A percentile compares a stretch with the other conserved stretches of the same genome.
These are phyloP conservation scores for Cremastinae sp. DNA, from an alignment of 2,888 invertebrate genomes.

Conservation along the genomic window DNA sequence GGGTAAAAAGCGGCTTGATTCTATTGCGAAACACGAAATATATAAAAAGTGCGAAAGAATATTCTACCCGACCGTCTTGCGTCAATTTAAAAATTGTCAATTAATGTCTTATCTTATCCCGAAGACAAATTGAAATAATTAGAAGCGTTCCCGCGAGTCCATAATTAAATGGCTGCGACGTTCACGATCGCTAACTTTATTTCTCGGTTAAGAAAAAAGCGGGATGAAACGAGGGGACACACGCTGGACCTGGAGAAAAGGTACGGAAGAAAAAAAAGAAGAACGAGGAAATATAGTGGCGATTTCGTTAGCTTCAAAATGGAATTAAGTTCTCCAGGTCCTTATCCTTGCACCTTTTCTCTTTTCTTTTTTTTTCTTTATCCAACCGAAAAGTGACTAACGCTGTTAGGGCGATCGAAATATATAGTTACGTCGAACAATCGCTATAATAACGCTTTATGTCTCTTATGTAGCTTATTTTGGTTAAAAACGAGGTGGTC, in stretches of 20 bases:
- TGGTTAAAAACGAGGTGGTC: too few species aligned
- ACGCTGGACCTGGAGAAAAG: conserved; percentile 36
- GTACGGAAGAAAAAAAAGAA: conserved; percentile 35
- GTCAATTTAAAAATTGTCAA: conserved; percentile 36
- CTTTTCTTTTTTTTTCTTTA: conserved; percentile 19
- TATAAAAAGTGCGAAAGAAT: not conserved
- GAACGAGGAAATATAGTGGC: conserved; percentile 51
- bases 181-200: conserved; percentile 60
- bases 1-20: too few species aligned
- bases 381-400: conserved; percentile 56
- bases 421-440: conserved; percentile 59
- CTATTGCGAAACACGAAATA: not conserved
- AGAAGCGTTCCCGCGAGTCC: conserved; percentile 36
- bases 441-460: conserved; percentile 29
- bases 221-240: too few species aligned
- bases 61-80: not conserved
- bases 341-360: conserved; percentile 2
- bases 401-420: conserved; percentile 61
- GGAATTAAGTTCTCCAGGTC: conserved; percentile 56
- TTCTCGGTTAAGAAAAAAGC: conserved; percentile 26
- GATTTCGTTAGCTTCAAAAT: conserved; percentile 62
- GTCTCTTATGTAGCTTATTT: too few species aligned
- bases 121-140: conserved; percentile 22
- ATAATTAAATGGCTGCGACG: conserved; percentile 54
- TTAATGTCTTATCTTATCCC: conserved; percentile 29